phyloP scores from a whole-genome alignment of 2,888 invertebrate species.

The Amaurobius ferox region DNA sequence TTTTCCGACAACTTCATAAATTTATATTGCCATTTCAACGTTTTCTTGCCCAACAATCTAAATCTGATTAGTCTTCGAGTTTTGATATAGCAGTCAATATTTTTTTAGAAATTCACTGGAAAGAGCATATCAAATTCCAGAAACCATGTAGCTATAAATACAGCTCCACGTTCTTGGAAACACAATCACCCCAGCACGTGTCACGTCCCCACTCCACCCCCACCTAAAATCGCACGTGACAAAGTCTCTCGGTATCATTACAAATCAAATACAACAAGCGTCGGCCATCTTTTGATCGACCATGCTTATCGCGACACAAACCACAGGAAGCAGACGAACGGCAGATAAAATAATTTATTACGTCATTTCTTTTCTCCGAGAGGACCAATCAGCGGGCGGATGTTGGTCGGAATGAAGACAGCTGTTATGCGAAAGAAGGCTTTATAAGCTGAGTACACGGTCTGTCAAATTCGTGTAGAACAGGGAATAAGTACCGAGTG shows the following conservation, averaged over 20 bases:
- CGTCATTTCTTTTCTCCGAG: background rate
- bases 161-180: too few species aligned
- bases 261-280: background rate
- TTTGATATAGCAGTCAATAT: too few species aligned
- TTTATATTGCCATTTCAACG: too few species aligned
- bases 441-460: background rate
- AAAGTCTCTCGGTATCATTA: background rate
- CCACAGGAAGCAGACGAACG: conserved; percentile 15
- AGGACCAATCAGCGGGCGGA: background rate
- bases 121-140: too few species aligned
- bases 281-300: conserved; percentile 7
- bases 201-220: too few species aligned
- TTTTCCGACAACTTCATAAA: too few species aligned
- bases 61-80: too few species aligned
- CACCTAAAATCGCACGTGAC: background rate
- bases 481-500: background rate
- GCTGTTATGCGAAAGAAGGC: background rate
- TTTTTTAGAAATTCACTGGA: too few species aligned
- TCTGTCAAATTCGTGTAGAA: background rate
- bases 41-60: too few species aligned
- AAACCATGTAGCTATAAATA: too few species aligned
- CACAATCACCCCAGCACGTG: too few species aligned
- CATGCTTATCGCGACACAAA: background rate
- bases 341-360: background rate
- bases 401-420: background rate